These are phyloP conservation scores for Furcula furcula DNA, from an alignment of 2,888 invertebrate species.

Conservation along the genomic window DNA sequence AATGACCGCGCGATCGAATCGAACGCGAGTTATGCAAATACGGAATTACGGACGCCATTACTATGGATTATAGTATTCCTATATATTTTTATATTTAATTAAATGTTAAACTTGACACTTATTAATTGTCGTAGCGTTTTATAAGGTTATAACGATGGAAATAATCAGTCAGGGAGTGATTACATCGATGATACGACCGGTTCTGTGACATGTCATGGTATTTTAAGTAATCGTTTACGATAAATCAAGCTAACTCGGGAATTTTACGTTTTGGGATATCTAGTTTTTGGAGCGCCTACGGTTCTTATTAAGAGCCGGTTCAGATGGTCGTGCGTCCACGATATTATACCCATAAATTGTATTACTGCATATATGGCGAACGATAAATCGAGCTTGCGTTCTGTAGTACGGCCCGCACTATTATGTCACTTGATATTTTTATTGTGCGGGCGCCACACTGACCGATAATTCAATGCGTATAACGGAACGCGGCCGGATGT, in stretches of 20 bases:
- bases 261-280: slow-evolving; percentile 35
- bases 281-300: slow-evolving; percentile 37
- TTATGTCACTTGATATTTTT: slow-evolving; percentile 42
- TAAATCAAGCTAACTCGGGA: slow-evolving; percentile 48
- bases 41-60: slow-evolving; percentile 23
- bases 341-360: too few species aligned
- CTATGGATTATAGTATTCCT: slow-evolving; percentile 50
- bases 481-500: slow-evolving; percentile 77
- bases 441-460: slow-evolving; percentile 40
- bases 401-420: slow-evolving; percentile 12
- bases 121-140: slow-evolving; percentile 66
- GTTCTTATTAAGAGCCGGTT: slow-evolving; percentile 7
- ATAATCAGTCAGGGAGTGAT: slow-evolving; percentile 56
- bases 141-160: slow-evolving; percentile 59
- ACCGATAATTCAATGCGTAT: slow-evolving; percentile 60
- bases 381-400: background rate
- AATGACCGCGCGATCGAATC: slow-evolving; percentile 13
- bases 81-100: slow-evolving; percentile 60
- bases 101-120: slow-evolving; percentile 70
- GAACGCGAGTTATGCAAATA: slow-evolving; percentile 24
- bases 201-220: slow-evolving; percentile 59
- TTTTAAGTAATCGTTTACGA: slow-evolving; percentile 58
- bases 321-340: too few species aligned
- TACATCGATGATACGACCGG: slow-evolving; percentile 56
- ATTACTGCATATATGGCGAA: background rate